These are phyloP conservation scores for Alentia gelatinosa DNA, from an alignment of 2,888 invertebrate genomes.

Conservation along the genomic window DNA sequence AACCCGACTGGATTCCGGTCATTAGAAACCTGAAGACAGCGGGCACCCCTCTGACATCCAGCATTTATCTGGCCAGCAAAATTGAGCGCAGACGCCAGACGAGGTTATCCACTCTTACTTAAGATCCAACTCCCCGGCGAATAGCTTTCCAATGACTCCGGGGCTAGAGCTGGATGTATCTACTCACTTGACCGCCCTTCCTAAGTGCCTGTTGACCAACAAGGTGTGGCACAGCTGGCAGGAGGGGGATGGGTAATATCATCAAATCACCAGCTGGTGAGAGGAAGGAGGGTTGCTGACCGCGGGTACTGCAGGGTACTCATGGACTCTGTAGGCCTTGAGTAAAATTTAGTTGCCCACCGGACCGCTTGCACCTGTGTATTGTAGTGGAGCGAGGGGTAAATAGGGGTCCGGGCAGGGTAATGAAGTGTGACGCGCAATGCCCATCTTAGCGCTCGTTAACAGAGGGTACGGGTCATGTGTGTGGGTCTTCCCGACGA, in stretches of 20 bases:
- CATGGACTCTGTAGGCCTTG: too few relatives aligned
- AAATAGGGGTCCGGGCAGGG: background rate
- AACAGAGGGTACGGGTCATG: background rate
- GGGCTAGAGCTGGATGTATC: background rate
- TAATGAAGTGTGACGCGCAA: background rate
- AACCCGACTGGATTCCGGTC: background rate
- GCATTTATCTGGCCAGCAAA: background rate
- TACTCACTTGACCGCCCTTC: background rate
- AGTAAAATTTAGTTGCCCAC: too few relatives aligned
- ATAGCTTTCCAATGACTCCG: background rate
- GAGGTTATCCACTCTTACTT: background rate
- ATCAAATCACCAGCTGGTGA: background rate
- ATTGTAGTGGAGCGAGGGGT: too few relatives aligned
- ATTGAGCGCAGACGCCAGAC: background rate
- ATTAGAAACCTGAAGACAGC: conserved; percentile 19
- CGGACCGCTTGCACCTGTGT: too few relatives aligned
- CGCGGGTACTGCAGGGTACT: too few relatives aligned
- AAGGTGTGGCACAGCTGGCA: background rate
- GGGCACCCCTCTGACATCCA: background rate
- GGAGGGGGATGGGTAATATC: background rate
- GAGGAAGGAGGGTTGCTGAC: too few relatives aligned
- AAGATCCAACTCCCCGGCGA: background rate
- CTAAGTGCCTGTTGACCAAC: background rate
- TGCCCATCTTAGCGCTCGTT: background rate
- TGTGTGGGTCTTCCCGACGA: background rate